Percentiles rank a stretch among this genome's conserved stretches.
phyloP scores from a whole-genome alignment of 2,888 invertebrate species.

The Synergus itoensis region DNA sequence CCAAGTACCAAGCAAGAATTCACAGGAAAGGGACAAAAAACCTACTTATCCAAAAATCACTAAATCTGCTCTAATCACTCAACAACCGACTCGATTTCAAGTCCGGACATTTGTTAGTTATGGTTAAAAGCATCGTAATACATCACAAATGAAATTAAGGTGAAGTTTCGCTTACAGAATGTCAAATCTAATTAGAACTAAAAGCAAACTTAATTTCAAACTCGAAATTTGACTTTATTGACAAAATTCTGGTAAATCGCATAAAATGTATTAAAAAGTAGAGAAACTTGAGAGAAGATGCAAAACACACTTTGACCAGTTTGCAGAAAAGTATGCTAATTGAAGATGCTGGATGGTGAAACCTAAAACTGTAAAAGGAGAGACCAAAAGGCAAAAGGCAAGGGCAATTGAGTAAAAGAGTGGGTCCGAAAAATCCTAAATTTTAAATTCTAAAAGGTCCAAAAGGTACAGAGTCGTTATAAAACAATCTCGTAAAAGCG shows the following conservation, averaged over 20 bases:
- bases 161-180: neutral
- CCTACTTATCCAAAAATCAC: neutral
- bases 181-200: neutral
- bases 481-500: conserved; percentile 64
- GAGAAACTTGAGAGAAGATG: neutral
- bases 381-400: conserved; percentile 15
- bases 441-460: neutral
- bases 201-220: neutral
- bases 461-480: conserved; percentile 19
- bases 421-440: neutral
- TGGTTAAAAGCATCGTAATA: neutral
- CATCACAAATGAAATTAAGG: neutral
- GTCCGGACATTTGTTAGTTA: neutral
- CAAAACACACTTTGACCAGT: neutral
- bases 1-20: conserved; percentile 25
- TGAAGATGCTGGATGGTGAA: neutral
- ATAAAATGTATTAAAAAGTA: too few relatives aligned
- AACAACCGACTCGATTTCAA: neutral
- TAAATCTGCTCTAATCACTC: neutral
- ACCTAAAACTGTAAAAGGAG: conserved; percentile 3
- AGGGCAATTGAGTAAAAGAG: conserved; percentile 42
- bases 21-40: neutral
- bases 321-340: neutral
- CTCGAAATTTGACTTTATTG: neutral
- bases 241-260: neutral